Evolutionary conservation across 2,888 invertebrate species (phyloP), one percentile per base, ranked within the genome.

Genomic region (Eristalinus aeneus): DNA sequence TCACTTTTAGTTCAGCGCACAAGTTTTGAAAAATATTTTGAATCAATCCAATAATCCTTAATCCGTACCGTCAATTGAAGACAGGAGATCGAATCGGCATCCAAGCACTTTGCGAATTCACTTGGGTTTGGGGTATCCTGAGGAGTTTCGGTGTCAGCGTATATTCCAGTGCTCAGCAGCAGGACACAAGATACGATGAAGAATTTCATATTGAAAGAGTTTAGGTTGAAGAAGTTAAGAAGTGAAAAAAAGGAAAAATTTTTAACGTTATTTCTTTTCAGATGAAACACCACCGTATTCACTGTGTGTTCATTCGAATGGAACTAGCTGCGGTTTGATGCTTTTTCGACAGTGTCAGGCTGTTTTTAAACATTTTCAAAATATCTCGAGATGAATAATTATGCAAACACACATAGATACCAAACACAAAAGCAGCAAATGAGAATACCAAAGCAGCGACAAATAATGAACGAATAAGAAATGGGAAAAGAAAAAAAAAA

Each of bases 11-110:
- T 23, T 56, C 56, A 56, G 11, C 56, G 22, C 56, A 56, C 22
- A 53, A 56, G 23, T 10, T 10, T 56, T n/a, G 27, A 27, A 27
- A 27, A 12, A 22, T 56, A 6, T 31, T 46, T 11, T 27, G 22
- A n/a, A n/a, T n/a, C 2, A 68, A 58, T 71, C 9, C 54, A 5
- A 54, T 77, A 72, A 71, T 85, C 81, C 81, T 65, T 73, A 53
- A 90, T 90, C 90, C 93, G 91, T 92, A 93, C 93, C 93, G 93
- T 93, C 89, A 94, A 92, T 92, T 95, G 95, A 83, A 95, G 92
- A 92, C 95, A 95, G 88, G 94, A 94, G 88, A 95, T 95, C 79
- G 95, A 95, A 92, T 95, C 95, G 90, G 93, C 93, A 88, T 93
- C 92, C 87, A 95, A 92, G 90, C 95, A 95, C 88, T 94, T 93